Percentiles rank a stretch among this genome's conserved stretches.
These are phyloP conservation scores for Chrysocyon brachyurus DNA, from an alignment of 2,797 vertebrate genomes.

Conservation along the genomic window DNA sequence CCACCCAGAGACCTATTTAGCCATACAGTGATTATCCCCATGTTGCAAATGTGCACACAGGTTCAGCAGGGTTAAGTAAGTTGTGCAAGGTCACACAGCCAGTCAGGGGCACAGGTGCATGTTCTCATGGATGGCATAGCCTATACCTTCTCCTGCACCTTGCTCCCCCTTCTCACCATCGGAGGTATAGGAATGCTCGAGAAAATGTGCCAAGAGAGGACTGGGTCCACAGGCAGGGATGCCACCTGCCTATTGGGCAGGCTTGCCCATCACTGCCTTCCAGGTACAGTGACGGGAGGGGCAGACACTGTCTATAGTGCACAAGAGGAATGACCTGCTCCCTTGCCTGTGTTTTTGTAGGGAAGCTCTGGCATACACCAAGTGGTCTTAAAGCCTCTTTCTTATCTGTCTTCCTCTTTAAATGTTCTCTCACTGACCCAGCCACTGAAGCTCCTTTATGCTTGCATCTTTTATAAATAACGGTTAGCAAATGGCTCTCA, in stretches of 20 bases:
- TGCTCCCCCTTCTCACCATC: not conserved
- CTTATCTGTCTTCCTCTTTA: not conserved
- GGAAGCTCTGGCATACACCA: too few species aligned
- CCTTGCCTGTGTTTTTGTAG: not conserved
- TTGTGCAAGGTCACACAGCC: not conserved
- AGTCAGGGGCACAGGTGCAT: not conserved
- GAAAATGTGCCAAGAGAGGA: not conserved
- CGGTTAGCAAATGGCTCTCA: not conserved
- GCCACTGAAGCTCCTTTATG: not conserved
- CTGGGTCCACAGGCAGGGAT: accelerated
- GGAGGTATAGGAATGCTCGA: not conserved
- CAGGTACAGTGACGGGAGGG: too few species aligned
- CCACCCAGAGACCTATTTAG: not conserved
- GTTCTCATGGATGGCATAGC: accelerated
- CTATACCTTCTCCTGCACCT: not conserved
- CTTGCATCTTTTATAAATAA: not conserved
- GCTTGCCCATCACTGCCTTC: not conserved
- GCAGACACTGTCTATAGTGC: not conserved
- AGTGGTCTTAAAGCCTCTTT: not conserved
- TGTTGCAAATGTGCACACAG: not conserved
- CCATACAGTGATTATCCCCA: not conserved
- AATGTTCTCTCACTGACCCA: not conserved
- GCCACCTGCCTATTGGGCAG: not conserved
- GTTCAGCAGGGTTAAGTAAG: not conserved
- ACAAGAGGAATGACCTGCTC: not conserved